Percentiles rank a stretch among this genome's conserved stretches.
These are phyloP conservation scores for Pollimyrus isidori DNA, from an alignment of 2,113 vertebrate genomes.

Conservation along the genomic window DNA sequence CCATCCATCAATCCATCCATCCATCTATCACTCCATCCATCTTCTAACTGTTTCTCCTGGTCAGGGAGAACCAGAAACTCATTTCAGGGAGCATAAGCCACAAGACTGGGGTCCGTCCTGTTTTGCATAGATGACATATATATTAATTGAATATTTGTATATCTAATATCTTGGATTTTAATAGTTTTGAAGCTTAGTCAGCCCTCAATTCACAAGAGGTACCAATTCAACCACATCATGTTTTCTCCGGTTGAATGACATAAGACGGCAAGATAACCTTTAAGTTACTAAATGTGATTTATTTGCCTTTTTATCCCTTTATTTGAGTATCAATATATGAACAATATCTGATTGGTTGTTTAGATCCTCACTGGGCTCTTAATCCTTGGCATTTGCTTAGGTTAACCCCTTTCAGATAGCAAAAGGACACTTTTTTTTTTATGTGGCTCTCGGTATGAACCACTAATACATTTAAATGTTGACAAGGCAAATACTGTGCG, in stretches of 20 bases:
- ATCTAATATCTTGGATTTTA: not conserved
- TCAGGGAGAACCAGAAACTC: not conserved
- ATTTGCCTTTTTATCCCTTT: not conserved
- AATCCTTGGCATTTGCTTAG: not conserved
- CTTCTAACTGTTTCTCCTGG: not conserved
- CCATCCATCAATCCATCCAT: not conserved
- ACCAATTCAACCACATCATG: not conserved
- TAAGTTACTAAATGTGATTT: not conserved
- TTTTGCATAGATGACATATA: not conserved
- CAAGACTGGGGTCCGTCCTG: not conserved
- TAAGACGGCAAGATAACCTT: not conserved
- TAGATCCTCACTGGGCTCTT: not conserved
- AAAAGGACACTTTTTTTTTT: not conserved
- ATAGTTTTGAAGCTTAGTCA: not conserved
- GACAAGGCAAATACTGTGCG: not conserved
- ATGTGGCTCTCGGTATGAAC: not conserved
- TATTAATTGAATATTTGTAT: not conserved
- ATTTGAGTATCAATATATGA: not conserved
- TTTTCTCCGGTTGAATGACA: not conserved
- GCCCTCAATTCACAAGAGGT: not conserved
- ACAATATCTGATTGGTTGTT: not conserved
- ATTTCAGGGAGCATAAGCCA: not conserved
- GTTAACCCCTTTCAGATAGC: not conserved
- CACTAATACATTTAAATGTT: not conserved
- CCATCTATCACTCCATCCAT: not conserved